Evolutionary conservation across 2,888 invertebrate species (phyloP).

Genomic region (Muschampia plurimacula): DNA sequence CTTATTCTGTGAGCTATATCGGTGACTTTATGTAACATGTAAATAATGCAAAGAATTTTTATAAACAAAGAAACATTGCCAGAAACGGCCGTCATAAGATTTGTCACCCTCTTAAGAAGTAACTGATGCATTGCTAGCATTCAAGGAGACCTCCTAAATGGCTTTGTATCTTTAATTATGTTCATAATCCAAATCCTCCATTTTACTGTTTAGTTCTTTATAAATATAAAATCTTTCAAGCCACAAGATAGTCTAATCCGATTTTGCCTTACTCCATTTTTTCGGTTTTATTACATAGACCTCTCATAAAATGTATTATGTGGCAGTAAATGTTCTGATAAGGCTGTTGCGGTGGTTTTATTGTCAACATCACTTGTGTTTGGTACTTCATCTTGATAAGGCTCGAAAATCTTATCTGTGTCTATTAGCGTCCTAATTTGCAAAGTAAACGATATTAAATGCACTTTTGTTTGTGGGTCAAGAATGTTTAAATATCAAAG

Average conservation of each 20-base stretch:
- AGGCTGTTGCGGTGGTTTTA: conserved; percentile 4
- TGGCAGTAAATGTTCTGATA: conserved; percentile 5
- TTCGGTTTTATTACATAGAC: not conserved
- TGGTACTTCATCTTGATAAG: conserved; percentile 1
- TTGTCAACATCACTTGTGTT: conserved; percentile 8
- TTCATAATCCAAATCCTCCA: not conserved
- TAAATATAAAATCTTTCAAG: not conserved
- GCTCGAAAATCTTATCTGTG: not conserved
- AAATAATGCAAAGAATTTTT: too few relatives aligned
- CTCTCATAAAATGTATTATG: conserved; percentile 4
- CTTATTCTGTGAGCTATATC: too few relatives aligned
- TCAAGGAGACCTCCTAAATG: too few relatives aligned
- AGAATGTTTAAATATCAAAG: not conserved
- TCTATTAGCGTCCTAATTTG: not conserved
- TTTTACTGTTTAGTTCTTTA: not conserved
- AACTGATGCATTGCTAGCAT: too few relatives aligned
- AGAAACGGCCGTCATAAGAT: too few relatives aligned
- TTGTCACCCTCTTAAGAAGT: too few relatives aligned
- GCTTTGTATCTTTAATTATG: too few relatives aligned
- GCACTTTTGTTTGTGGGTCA: conserved; percentile 2
- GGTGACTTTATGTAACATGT: too few relatives aligned
- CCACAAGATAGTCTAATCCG: not conserved
- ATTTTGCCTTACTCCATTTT: conserved; percentile 3
- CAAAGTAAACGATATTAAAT: not conserved
- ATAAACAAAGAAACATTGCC: too few relatives aligned